Percentiles rank a stretch among this genome's conserved stretches.
Evolutionary conservation across 1,140 invertebrate genomes (phyloP).

Genomic region (Laupala kohalensis): DNA sequence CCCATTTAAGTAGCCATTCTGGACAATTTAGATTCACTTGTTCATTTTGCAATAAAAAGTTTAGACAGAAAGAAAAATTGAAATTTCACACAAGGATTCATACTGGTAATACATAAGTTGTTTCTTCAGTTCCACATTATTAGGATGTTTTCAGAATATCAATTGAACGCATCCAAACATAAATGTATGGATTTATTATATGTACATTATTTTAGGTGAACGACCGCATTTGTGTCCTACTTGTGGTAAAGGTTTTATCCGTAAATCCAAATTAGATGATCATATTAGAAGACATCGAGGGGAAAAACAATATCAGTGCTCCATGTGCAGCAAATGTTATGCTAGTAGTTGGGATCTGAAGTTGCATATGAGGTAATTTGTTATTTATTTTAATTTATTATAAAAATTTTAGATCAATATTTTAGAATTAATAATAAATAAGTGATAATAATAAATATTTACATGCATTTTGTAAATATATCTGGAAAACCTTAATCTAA

Average conservation of each 20-base stretch:
- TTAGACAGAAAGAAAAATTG: constrained; percentile 21
- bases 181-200: background rate
- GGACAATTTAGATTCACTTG: constrained; percentile 18
- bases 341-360: constrained; percentile 21
- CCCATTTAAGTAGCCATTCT: constrained; percentile 18
- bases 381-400: no score
- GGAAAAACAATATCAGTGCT: constrained; percentile 37
- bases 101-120: no score
- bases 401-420: no score
- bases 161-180: no score
- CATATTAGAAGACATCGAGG: constrained; percentile 39
- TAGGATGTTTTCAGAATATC: no score
- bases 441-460: no score
- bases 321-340: constrained; percentile 34
- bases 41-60: constrained; percentile 18
- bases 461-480: no score
- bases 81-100: constrained; percentile 21
- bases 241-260: constrained; percentile 38
- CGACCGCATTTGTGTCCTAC: constrained; percentile 34
- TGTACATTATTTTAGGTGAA: constrained; percentile 25
- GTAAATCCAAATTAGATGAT: constrained; percentile 36
- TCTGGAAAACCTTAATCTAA: no score
- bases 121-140: no score
- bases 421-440: no score
- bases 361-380: constrained; percentile 19